phyloP scores from a whole-genome alignment of 37 sponge, comb jelly and placozoan species.

The Aphrocallistes beatrix region DNA sequence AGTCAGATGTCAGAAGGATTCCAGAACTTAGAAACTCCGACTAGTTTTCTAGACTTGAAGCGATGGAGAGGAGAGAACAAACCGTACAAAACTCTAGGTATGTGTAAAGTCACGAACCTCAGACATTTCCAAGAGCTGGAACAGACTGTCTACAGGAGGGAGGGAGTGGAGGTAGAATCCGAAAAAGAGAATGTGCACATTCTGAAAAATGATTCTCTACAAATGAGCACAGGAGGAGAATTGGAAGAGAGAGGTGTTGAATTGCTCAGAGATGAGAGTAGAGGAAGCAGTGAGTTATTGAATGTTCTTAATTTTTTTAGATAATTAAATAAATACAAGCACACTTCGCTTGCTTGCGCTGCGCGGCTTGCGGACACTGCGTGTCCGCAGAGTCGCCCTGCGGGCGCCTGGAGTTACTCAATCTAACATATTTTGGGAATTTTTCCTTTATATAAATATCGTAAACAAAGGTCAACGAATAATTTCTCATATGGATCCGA shows the following conservation, averaged over 20 bases:
- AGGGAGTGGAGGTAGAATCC: neutral
- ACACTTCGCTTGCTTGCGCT: no score
- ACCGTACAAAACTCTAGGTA: neutral
- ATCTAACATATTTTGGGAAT: no score
- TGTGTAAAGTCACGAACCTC: neutral
- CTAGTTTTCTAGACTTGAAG: neutral
- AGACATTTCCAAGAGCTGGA: neutral
- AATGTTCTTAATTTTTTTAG: no score
- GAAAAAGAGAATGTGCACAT: neutral
- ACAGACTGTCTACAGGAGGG: neutral
- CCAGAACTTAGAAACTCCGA: neutral
- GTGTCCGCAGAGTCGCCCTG: no score
- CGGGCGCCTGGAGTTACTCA: no score
- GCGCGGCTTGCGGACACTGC: no score
- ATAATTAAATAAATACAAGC: no score
- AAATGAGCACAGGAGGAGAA: neutral
- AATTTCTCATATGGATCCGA: no score
- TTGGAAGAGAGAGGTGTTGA: neutral
- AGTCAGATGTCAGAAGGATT: neutral
- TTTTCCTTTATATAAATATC: no score
- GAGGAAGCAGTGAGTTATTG: neutral
- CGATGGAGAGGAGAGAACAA: neutral
- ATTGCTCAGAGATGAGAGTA: no score
- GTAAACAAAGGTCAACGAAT: no score
- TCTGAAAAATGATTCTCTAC: neutral